Evolutionary conservation across 2,888 invertebrate genomes (phyloP).

Genomic region (Calephelis perditalis): DNA sequence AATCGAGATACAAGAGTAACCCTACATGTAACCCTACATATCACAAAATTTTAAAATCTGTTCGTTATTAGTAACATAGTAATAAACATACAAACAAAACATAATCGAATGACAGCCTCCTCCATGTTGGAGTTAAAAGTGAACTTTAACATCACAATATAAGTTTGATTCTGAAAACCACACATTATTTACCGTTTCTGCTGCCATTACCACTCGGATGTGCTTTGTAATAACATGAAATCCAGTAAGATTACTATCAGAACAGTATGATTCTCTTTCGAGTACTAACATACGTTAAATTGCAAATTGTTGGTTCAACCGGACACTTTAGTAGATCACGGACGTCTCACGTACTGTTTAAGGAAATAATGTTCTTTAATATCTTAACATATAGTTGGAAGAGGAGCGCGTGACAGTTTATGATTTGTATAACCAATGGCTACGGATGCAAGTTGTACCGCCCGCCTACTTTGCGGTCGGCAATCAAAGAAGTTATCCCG

Average conservation of each 20-base stretch:
- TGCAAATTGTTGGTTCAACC: constrained; percentile 63
- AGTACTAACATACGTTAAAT: constrained; percentile 58
- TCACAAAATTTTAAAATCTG: no score
- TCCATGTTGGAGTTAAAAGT: no score
- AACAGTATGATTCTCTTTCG: constrained; percentile 56
- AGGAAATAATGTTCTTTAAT: constrained; percentile 37
- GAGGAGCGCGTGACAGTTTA: constrained; percentile 30
- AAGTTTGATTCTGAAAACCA: constrained; percentile 4
- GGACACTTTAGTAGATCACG: constrained; percentile 45
- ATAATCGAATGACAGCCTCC: no score
- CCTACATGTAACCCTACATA: no score
- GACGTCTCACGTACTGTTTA: constrained; percentile 33
- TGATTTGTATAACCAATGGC: constrained; percentile 34
- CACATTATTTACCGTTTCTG: constrained; percentile 30
- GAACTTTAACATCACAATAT: not conserved
- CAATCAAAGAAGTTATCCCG: constrained; percentile 37
- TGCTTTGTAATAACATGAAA: constrained; percentile 57
- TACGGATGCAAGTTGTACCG: constrained; percentile 31
- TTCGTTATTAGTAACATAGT: no score
- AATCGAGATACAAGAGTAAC: no score
- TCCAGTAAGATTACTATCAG: constrained; percentile 57
- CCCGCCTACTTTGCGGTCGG: constrained; percentile 35
- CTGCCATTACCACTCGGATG: constrained; percentile 46
- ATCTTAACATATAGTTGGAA: constrained; percentile 35
- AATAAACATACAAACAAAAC: no score